These are phyloP conservation scores for Bembecia ichneumoniformis DNA, from an alignment of 2,888 invertebrate genomes.

Conservation along the genomic window DNA sequence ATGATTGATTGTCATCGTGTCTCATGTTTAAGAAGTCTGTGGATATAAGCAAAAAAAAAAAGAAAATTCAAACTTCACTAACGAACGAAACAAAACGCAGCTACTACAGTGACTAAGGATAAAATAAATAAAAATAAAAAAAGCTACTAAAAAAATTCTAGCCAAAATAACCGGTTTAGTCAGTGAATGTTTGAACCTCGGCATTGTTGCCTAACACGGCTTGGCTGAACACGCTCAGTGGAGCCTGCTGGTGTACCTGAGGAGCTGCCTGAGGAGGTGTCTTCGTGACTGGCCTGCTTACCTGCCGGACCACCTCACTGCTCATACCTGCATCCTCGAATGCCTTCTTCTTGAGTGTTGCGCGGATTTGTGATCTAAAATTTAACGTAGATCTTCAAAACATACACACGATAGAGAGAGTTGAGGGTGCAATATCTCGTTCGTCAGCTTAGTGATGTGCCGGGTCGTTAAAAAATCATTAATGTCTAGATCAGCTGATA, in stretches of 20 bases:
- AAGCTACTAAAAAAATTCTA: conserved; percentile 15
- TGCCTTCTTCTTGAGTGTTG: conserved; percentile 88
- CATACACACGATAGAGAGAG: too few species aligned
- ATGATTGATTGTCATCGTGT: too few species aligned
- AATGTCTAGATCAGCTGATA: too few species aligned
- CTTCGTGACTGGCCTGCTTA: conserved; percentile 67
- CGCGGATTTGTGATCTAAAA: conserved; percentile 87
- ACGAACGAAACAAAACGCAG: not conserved
- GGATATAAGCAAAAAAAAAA: not conserved
- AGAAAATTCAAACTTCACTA: not conserved
- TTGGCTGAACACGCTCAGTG: conserved; percentile 44
- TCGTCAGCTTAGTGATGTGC: too few species aligned
- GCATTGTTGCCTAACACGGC: conserved; percentile 65
- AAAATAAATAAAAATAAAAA: too few species aligned
- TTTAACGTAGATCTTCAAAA: not conserved
- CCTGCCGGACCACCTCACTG: conserved; percentile 62
- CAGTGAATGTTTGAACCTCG: conserved; percentile 67
- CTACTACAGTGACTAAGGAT: too few species aligned
- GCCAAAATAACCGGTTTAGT: conserved; percentile 35
- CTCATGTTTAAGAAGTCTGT: too few species aligned
- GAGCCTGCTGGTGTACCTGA: conserved; percentile 38
- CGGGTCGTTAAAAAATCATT: too few species aligned
- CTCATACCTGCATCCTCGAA: conserved; percentile 90
- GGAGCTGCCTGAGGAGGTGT: conserved; percentile 13
- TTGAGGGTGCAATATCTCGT: too few species aligned